These are phyloP conservation scores for Mellivora capensis DNA, from an alignment of 2,113 vertebrate species.

Conservation along the genomic window DNA sequence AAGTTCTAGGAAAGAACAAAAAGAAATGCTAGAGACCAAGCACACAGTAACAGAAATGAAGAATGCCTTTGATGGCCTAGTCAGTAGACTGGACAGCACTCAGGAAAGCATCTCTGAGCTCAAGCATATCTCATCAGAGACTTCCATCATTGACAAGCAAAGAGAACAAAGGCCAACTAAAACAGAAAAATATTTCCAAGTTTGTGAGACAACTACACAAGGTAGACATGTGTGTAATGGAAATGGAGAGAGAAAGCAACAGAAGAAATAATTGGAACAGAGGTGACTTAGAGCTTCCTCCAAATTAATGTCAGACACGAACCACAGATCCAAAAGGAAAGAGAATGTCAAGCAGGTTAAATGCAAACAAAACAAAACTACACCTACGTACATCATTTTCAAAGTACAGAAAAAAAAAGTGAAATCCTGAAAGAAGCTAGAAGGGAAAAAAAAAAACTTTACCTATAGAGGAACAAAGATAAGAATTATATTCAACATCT, in stretches of 20 bases:
- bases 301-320: not conserved
- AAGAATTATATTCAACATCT: not conserved
- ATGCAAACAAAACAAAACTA: not conserved
- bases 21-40: too few relatives aligned
- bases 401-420: too few relatives aligned
- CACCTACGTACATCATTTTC: not conserved
- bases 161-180: not conserved
- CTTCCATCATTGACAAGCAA: not conserved
- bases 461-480: not conserved
- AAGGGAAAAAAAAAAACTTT: not conserved
- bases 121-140: not conserved
- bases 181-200: not conserved
- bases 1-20: not conserved
- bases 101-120: not conserved
- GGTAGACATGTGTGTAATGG: not conserved
- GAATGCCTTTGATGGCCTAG: not conserved
- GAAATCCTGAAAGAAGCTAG: not conserved
- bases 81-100: not conserved
- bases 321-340: not conserved
- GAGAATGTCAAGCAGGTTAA: not conserved
- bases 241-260: not conserved
- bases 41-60: not conserved
- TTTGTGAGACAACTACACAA: not conserved
- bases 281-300: not conserved
- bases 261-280: not conserved